Base-by-base conservation (phyloP, 2,888 invertebrate species). In the Temnothorax ravouxi region DNA sequence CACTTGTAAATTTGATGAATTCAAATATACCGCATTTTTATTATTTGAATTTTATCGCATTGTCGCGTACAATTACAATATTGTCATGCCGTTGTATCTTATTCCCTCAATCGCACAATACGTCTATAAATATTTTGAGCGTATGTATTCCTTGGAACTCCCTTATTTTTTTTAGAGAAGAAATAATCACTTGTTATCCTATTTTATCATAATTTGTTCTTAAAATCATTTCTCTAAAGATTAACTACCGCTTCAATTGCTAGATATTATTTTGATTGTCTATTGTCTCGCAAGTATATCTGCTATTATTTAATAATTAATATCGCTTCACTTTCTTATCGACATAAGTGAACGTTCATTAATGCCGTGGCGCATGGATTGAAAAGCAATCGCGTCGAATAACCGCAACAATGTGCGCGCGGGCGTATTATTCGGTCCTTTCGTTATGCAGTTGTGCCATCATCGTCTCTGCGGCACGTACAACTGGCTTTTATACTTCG, bases 341-440 rank as follows among this genome's bases (percentile, higher is more conserved):
- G 15, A 52, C 9, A 29, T 56, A 44, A 15, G 54, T 56, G n/a
- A 44, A 44, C 4, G 25, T 67, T 67, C 25, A 67, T 77, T 56
- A 77, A 54, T 44, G 44, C 6, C 52, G 44, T 13, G 66, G 54
- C 3, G n/a, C 66, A 54, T 44, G 67, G 67, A 77, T 54, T 77
- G 67, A 67, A 56, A 77, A 67, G 77, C 77, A 77, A 77, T 56
- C 67, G 66, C n/a, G 41, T 52, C 15, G 67, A 54, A 77, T 77
- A 77, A 67, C 77, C 77, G 54, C 77, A 77, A 67, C 56, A 77
- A 77, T 77, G 77, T 41, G 56, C 56, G 41, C 15, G 25, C 66
- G 66, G 54, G 41, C 54, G 77, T 66, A 67, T 77, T 77, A 67
- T 67, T 75, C 50, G 38, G 67, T 67, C 67, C 56, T 56, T 77